Base-by-base conservation (phyloP, 2,113 vertebrate genomes). In the Fulmarus glacialis region DNA sequence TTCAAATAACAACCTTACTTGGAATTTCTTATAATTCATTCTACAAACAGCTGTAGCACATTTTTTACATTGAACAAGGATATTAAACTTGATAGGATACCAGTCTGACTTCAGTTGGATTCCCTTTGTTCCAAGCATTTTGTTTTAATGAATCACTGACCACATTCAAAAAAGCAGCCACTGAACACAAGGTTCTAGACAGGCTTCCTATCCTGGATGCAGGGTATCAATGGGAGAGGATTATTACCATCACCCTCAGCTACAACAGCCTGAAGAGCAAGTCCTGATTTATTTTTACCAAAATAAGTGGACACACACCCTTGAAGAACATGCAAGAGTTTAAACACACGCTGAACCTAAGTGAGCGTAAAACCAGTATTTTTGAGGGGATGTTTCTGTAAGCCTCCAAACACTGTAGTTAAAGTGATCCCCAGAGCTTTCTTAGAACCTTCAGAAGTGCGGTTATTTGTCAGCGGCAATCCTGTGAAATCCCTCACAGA, bases 51-150 rank as follows among this genome's bases (percentile, higher is more conserved):
- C 59, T 84, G 36, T 71, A 78, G 62, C 15, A 13, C 20, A 50
- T 91, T 84, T 95, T 87, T 84, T 47, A 56, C 55, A 59, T 95
- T 59, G 74, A 87, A 87, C 13, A 34, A 67, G 82, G 74, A 85
- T 83, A 96, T 68, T 93, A 77, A 55, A 92, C 34, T 91, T 88
- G 43, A 82, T 74, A 71, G 87, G 45, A 82, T 66, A 94, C 40
- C 56, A 83, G 75, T 27, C 45, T 78, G 55, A 50, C 47, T 89
- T 63, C 60, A 85, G 45, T 42, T 59, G 63, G 45, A 78, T 81
- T 74, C 53, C 12, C 63, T 94, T 78, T 92, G 70, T 59, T 59
- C 62, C 42, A 62, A 55, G 11, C 23, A 55, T 50, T 93, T 87
- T 66, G 40, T 73, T 86, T 83, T 17, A 63, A 84, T 87, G 52